Evolutionary conservation across 2,113 vertebrate species (phyloP).

Genomic region (Percopsis transmontana): DNA sequence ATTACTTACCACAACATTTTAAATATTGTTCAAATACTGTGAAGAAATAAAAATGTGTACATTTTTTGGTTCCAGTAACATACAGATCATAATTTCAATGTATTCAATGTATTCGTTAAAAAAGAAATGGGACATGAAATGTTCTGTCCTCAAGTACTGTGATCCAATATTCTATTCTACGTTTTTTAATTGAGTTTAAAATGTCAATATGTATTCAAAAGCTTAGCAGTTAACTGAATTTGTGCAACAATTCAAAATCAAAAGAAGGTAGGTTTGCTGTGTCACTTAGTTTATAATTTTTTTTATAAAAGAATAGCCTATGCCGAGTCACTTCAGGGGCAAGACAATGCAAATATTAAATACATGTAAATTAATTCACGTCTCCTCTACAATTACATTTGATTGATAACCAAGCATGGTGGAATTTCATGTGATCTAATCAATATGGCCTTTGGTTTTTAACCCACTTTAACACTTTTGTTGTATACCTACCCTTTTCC

Average conservation of each 20-base stretch:
- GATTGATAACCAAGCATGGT: not conserved
- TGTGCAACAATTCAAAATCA: conserved; percentile 34
- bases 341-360: conserved; percentile 37
- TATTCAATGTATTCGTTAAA: too few species aligned
- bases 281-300: conserved; percentile 24
- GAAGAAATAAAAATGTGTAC: too few species aligned
- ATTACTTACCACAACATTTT: too few species aligned
- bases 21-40: too few species aligned
- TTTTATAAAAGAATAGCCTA: conserved; percentile 15
- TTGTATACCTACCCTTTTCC: not conserved
- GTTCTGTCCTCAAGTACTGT: conserved; percentile 56
- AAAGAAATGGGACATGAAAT: conserved; percentile 63
- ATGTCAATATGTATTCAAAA: conserved; percentile 72
- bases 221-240: conserved; percentile 52
- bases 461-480: not conserved
- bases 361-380: conserved; percentile 20
- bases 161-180: conserved; percentile 71
- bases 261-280: conserved; percentile 26
- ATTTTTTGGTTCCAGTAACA: too few species aligned
- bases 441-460: not conserved
- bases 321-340: not conserved
- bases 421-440: not conserved
- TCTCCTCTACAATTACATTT: conserved; percentile 16
- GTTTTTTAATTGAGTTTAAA: conserved; percentile 73
- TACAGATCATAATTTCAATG: too few species aligned